Evolutionary conservation across 2,113 vertebrate genomes (phyloP), one percentile per base, ranked within the genome.

Genomic region (Syngnathus scovelli): DNA sequence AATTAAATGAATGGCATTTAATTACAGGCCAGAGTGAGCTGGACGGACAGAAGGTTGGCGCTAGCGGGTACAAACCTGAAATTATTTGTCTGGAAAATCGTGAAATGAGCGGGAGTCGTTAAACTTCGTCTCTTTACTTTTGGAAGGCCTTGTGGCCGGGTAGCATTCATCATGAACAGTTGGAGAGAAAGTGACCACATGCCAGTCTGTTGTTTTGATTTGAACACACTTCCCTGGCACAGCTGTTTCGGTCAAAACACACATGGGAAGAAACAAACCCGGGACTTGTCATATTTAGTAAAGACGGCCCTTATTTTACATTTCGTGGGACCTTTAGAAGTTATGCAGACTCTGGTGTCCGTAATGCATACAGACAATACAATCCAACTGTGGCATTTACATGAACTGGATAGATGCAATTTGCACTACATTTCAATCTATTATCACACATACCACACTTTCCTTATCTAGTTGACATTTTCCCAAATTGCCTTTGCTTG

Each of bases 71-170:
- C 84, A 85, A 85, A 86, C 84, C 84, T 83, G 76, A 85, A 83
- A 90, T 87, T 87, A 87, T 86, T 86, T 83, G 84, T 87, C 87
- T 89, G 87, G 86, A 83, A 89, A 88, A 86, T 85, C 86, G 83
- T 72, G 78, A 88, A 86, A 82, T 78, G 70, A 86, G 80, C 68
- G 67, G 67, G 71, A 82, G 85, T 78, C 78, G 82, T 85, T 79
- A 58, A 73, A 70, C 64, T 83, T 67, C 58, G 62, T 44, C 46
- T 80, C 81, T 80, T 82, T 71, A 19, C 80, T 78, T 77, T 81
- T 52, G 7, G 68, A 67, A 62, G 76, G 74, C 64, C 37, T 37
- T 81, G 78, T 58, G 77, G 73, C 73, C 61, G 15, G 78, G 79
- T 70, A 49, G 74, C 37, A n/a, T 67, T 52, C 60, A 75, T 67